phyloP scores from a whole-genome alignment of 2,888 invertebrate genomes.

The Drosophila rellima region DNA sequence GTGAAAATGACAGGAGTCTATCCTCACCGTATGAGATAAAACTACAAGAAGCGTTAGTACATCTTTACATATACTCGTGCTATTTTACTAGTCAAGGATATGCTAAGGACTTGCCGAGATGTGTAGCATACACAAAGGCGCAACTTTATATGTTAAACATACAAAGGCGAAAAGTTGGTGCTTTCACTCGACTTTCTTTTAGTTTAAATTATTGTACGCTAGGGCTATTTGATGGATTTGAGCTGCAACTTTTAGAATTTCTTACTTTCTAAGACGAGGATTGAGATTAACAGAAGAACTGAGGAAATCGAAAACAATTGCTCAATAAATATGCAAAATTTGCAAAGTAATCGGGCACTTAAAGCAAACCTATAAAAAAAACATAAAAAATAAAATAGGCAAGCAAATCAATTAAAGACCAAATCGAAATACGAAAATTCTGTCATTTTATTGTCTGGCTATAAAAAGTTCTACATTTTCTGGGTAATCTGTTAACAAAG shows the following conservation, averaged over 20 bases:
- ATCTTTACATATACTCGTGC: not conserved
- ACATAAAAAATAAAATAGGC: constrained; percentile 33
- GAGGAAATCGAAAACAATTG: constrained; percentile 31
- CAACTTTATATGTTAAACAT: constrained; percentile 28
- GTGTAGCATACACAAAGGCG: constrained; percentile 39
- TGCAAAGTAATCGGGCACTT: constrained; percentile 19
- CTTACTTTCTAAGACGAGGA: not conserved
- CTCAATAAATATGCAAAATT: constrained; percentile 27
- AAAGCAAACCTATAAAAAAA: constrained; percentile 41
- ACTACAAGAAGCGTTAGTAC: not conserved
- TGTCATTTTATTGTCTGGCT: constrained; percentile 49
- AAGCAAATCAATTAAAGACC: constrained; percentile 51
- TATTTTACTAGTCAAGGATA: not conserved
- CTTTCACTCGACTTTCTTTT: not conserved
- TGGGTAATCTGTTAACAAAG: constrained; percentile 29
- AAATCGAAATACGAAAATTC: constrained; percentile 13
- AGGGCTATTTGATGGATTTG: not conserved
- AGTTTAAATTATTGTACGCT: not conserved
- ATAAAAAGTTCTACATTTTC: constrained; percentile 39
- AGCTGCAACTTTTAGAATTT: constrained; percentile 11
- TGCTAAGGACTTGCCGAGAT: constrained; percentile 5
- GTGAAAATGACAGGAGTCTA: not conserved
- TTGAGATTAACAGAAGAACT: constrained; percentile 11
- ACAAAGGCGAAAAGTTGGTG: constrained; percentile 26
- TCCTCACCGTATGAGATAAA: not conserved